phyloP scores from a whole-genome alignment of 2,888 invertebrate species.

The Patella caerulea region DNA sequence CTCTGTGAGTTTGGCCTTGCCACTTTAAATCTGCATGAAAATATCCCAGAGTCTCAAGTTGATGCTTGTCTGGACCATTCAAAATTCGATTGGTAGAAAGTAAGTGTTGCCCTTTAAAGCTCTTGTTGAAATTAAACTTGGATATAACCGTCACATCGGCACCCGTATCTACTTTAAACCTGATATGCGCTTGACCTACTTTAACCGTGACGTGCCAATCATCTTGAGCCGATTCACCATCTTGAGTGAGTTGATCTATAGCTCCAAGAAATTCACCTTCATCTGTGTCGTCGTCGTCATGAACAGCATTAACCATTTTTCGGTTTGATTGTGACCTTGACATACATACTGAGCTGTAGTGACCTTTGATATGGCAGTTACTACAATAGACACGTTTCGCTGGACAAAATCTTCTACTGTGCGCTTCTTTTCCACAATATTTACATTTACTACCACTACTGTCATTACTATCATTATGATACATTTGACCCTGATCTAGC shows the following conservation, averaged over 20 bases:
- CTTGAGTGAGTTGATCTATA: too few species aligned
- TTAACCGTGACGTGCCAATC: background rate
- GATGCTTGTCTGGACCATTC: background rate
- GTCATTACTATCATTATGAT: background rate
- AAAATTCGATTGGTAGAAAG: conserved; percentile 2
- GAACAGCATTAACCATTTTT: background rate
- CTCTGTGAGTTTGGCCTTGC: background rate
- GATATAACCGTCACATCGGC: background rate
- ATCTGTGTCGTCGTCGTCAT: background rate
- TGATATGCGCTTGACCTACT: background rate
- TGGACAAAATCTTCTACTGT: conserved; percentile 22
- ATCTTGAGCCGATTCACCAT: background rate
- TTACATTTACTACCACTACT: conserved; percentile 20
- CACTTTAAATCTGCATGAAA: background rate
- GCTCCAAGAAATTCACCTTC: too few species aligned
- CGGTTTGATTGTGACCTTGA: background rate
- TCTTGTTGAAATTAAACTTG: background rate
- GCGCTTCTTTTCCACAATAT: conserved; percentile 19
- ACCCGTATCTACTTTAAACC: background rate
- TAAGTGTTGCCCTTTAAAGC: background rate
- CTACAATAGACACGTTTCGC: conserved; percentile 20
- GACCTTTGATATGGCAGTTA: conserved; percentile 23
- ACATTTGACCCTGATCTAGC: background rate
- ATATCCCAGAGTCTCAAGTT: conserved; percentile 10
- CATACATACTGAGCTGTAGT: conserved; percentile 23